Base-by-base conservation (phyloP, 2,797 vertebrate genomes). In the Coracias cyanogaster region DNA sequence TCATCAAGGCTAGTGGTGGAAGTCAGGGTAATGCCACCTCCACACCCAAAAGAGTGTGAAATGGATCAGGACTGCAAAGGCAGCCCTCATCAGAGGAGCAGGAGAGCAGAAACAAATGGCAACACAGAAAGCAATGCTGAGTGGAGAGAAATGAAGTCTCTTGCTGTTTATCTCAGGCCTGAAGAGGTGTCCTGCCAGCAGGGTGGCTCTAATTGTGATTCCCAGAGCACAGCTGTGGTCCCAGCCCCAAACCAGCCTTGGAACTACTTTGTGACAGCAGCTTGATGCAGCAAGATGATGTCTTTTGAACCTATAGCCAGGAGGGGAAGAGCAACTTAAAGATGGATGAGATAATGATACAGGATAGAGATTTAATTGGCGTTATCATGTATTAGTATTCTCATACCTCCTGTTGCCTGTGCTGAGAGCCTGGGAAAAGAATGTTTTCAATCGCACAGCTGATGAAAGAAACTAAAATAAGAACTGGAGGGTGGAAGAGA, bases 381-480 rank as follows among this genome's bases (percentile, higher is more conserved):
- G 35, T 86, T 82, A 72, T 70, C 66, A 6, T 13, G 31, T 54
- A 24, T 77, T 86, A 67, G 39, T 37, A 54, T 69, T 88, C 73
- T 86, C 45, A 64, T 37, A 79, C 21, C 52, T 96, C 66, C 52
- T 71, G 39, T 72, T 73, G 51, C 51, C 67, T 4, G 1, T 28
- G 25, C 35, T 49, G 48, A 84, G 60, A 61, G 64, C n/a, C 76
- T 85, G 52, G 52, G 69, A 58, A 49, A 93, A 90, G 15, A 85
- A 46, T 66, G 66, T 94, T 78, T 93, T 91, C 70, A 76, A 9
- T 71, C 79, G 79, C 90, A 94, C 31, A 83, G 45, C 26, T 90
- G 69, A 72, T 80, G 81, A 94, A 96, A 94, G 60, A 89, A 87
- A 71, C 26, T 77, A 89, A 91, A 96, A 82, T 70, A 89, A 81